phyloP scores from a whole-genome alignment of 2,888 invertebrate species.

The Lacanobia wlatinum region DNA sequence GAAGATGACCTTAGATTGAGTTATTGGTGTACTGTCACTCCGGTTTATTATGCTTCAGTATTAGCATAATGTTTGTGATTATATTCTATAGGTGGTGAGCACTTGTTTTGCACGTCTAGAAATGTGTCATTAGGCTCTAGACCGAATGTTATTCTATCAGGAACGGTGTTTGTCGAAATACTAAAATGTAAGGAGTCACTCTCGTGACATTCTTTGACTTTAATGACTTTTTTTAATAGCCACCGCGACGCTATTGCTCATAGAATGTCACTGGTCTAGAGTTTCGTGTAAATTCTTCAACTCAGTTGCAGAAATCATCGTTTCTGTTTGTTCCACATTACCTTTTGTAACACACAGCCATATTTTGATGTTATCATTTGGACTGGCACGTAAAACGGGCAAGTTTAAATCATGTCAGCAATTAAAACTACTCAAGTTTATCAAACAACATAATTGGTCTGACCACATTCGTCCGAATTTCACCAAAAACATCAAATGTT shows the following conservation, averaged over 20 bases:
- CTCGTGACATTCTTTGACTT: too few relatives aligned
- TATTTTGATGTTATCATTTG: conserved; percentile 1
- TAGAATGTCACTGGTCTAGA: too few relatives aligned
- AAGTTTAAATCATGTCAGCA: conserved; percentile 30
- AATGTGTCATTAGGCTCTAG: too few relatives aligned
- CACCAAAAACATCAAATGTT: background rate
- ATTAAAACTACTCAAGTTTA: conserved; percentile 24
- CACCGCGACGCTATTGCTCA: too few relatives aligned
- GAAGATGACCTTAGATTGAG: conserved; percentile 58
- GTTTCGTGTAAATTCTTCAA: background rate
- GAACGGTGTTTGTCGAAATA: too few relatives aligned
- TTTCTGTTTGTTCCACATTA: background rate
- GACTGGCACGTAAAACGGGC: conserved; percentile 2
- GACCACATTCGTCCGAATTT: conserved; percentile 29
- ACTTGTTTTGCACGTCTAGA: background rate
- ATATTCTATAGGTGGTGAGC: background rate
- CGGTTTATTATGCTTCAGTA: background rate
- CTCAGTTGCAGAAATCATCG: background rate
- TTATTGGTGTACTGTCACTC: conserved; percentile 31
- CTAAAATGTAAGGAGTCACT: too few relatives aligned
- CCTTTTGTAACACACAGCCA: background rate
- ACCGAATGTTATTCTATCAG: too few relatives aligned
- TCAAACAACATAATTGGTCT: conserved; percentile 18
- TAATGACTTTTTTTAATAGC: too few relatives aligned
- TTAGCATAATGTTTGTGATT: conserved; percentile 9